phyloP scores from a whole-genome alignment of 2,113 vertebrate species.

The Taxidea taxus region DNA sequence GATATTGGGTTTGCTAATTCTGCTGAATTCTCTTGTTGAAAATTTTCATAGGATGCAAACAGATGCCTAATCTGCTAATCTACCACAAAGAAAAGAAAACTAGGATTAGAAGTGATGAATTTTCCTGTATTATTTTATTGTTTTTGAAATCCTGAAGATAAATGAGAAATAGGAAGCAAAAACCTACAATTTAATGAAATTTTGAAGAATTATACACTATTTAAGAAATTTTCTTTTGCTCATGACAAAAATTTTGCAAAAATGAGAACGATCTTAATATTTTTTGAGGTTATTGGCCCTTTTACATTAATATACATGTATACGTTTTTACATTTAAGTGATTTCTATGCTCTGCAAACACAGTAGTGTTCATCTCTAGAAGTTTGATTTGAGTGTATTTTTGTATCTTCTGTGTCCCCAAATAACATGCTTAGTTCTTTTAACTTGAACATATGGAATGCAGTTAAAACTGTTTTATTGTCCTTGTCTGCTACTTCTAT shows the following conservation, averaged over 20 bases:
- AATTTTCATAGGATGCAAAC: background rate
- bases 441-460: background rate
- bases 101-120: constrained; percentile 5
- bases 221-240: constrained; percentile 4
- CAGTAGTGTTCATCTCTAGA: background rate
- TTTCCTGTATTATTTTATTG: background rate
- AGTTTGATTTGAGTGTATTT: background rate
- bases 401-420: background rate
- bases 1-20: background rate
- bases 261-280: background rate
- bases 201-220: background rate
- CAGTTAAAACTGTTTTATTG: background rate
- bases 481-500: background rate
- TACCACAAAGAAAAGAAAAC: background rate
- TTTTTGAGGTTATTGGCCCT: background rate
- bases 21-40: constrained; percentile 9
- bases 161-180: background rate
- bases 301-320: background rate
- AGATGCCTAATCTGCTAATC: constrained; percentile 46
- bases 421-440: background rate
- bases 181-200: background rate
- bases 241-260: background rate
- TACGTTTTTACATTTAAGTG: background rate
- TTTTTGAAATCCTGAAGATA: constrained; percentile 25
- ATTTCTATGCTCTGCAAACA: background rate